A percentile compares a stretch with the other conserved stretches of the same genome.
phyloP scores from a whole-genome alignment of 92 coral and sea anemone species.

The Montipora capitata region DNA sequence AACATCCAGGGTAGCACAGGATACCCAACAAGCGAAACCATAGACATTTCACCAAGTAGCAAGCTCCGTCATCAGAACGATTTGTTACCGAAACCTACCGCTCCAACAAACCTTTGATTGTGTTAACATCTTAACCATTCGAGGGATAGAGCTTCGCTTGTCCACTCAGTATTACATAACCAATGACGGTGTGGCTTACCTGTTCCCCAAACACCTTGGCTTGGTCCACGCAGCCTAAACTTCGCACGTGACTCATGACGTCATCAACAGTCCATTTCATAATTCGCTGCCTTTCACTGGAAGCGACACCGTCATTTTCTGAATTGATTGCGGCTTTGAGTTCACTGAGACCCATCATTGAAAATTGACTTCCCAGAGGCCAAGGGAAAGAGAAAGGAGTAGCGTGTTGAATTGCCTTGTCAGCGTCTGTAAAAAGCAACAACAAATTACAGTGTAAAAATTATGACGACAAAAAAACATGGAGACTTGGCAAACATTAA shows the following conservation, averaged over 20 bases:
- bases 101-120: no score
- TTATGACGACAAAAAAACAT: no score
- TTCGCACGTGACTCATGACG: slow-evolving; percentile 91
- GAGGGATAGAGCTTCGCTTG: no score
- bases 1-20: not conserved
- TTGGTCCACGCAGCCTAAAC: slow-evolving; percentile 94
- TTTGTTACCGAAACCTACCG: not conserved
- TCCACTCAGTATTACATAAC: not conserved
- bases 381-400: slow-evolving; percentile 73
- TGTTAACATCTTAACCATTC: no score
- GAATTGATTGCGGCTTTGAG: slow-evolving; percentile 65
- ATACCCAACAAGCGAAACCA: not conserved
- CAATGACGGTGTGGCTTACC: slow-evolving; percentile 33
- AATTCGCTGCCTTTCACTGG: slow-evolving; percentile 94
- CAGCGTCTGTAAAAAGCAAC: slow-evolving; percentile 57
- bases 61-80: no score
- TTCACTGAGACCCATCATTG: slow-evolving; percentile 59
- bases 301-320: slow-evolving; percentile 80
- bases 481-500: no score
- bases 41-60: no score
- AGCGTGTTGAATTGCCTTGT: slow-evolving; percentile 76
- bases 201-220: slow-evolving; percentile 93
- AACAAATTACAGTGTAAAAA: no score
- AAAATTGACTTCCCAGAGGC: slow-evolving; percentile 63
- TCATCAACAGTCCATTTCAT: slow-evolving; percentile 94